Conservation (phyloP, 2,113 vertebrate species). For the Brienomyrus brachyistius region DNA sequence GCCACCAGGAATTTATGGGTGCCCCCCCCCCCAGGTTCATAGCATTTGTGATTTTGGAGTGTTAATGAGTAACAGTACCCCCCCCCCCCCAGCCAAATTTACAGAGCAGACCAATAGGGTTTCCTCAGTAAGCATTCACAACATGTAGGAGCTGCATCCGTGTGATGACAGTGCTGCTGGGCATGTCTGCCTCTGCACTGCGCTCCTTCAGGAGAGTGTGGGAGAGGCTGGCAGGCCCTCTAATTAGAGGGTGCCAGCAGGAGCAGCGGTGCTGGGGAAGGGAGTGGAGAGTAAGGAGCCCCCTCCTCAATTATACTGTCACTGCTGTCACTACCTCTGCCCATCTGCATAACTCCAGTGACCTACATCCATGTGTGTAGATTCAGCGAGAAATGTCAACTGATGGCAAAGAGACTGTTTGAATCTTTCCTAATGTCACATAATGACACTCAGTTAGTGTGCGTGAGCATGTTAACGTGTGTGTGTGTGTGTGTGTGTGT, state of each 20-base stretch:
- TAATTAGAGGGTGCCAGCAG: constrained; percentile 36
- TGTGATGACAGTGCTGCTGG: constrained; percentile 24
- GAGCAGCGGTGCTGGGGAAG: constrained; percentile 16
- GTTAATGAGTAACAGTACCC: neutral
- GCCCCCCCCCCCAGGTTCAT: neutral
- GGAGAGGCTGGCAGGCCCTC: constrained; percentile 28
- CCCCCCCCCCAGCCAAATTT: neutral
- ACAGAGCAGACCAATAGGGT: neutral
- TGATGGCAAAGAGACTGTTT: neutral
- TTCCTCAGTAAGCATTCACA: constrained; percentile 24
- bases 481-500: neutral
- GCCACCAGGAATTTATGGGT: no score
- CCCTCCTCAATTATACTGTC: constrained; percentile 7
- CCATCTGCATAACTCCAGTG: constrained; percentile 40
- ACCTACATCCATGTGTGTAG: constrained; percentile 52
- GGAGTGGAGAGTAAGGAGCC: neutral
- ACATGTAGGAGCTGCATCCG: constrained; percentile 21
- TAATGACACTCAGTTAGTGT: neutral
- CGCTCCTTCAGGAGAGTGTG: constrained; percentile 9
- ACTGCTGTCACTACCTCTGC: neutral
- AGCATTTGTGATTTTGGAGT: neutral
- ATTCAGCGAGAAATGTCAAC: neutral
- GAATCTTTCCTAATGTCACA: neutral
- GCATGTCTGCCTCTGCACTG: constrained; percentile 17
- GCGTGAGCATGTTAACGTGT: neutral